A percentile compares a stretch with the other conserved stretches of the same genome.
Evolutionary conservation across 1,140 invertebrate genomes (phyloP).

Genomic region (Bombus sylvicola): DNA sequence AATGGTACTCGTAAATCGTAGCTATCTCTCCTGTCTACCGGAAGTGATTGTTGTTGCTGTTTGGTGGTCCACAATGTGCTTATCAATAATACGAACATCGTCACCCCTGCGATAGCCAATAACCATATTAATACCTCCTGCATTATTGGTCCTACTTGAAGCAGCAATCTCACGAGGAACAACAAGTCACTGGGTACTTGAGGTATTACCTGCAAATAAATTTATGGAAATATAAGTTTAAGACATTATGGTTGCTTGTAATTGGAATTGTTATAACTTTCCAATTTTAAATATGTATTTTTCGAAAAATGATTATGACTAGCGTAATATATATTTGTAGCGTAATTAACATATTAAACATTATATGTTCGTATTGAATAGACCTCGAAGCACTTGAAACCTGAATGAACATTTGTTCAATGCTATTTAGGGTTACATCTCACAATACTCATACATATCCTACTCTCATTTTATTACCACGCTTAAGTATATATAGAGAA

Average conservation of each 20-base stretch:
- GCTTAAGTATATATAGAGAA: not conserved
- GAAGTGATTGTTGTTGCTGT: constrained; percentile 61
- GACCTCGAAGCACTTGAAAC: not conserved
- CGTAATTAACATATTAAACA: not conserved
- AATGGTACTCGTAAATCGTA: constrained; percentile 78
- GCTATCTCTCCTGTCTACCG: constrained; percentile 69
- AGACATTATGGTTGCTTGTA: not conserved
- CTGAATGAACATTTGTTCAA: not conserved
- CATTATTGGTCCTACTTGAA: constrained; percentile 65
- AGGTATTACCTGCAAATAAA: constrained; percentile 68
- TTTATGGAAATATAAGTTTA: not conserved
- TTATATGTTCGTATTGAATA: not conserved
- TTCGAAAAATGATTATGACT: not conserved
- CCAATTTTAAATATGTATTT: not conserved
- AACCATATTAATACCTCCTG: constrained; percentile 71
- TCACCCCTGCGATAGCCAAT: constrained; percentile 68
- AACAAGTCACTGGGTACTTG: constrained; percentile 58
- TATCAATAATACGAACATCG: constrained; percentile 68
- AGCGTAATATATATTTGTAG: too few species aligned
- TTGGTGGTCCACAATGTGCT: constrained; percentile 71
- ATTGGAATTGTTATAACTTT: not conserved
- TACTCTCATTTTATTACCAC: not conserved
- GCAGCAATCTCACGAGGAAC: constrained; percentile 61
- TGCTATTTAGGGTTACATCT: not conserved
- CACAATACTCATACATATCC: too few species aligned